Conservation (phyloP, 1,140 invertebrate species). For the Ostrea denselamellosa region DNA sequence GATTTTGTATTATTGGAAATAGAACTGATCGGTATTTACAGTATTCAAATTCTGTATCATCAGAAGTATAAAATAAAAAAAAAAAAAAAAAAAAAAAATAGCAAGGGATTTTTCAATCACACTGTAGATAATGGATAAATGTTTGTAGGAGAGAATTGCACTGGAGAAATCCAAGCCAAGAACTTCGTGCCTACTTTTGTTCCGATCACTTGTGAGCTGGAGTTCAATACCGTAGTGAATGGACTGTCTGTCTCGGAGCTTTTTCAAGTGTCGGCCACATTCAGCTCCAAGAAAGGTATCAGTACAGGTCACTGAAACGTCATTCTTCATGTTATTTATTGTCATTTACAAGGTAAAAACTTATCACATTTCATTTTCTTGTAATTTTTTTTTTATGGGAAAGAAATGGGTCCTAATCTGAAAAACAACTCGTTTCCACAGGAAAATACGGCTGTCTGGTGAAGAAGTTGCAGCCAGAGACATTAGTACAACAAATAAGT, state of each 20-base stretch:
- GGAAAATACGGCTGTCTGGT: conserved; percentile 71
- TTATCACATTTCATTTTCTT: background rate
- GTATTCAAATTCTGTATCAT: too few relatives aligned
- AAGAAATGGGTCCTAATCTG: background rate
- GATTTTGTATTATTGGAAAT: too few relatives aligned
- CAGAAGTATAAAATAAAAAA: too few relatives aligned
- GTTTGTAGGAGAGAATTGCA: conserved; percentile 67
- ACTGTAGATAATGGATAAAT: background rate
- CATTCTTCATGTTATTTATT: background rate
- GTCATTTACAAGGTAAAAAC: background rate
- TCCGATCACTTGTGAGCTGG: conserved; percentile 70
- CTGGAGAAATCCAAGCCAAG: conserved; percentile 51
- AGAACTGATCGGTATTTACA: too few relatives aligned
- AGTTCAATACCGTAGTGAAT: conserved; percentile 55
- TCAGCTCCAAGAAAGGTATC: conserved; percentile 70
- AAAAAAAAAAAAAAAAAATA: too few relatives aligned
- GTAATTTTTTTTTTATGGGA: background rate
- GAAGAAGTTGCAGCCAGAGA: background rate
- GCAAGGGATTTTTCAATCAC: too few relatives aligned
- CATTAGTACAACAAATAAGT: conserved; percentile 63
- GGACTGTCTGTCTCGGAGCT: conserved; percentile 65
- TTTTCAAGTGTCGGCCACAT: conserved; percentile 64
- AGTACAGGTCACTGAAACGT: conserved; percentile 19
- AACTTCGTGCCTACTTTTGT: conserved; percentile 57
- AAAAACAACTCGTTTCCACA: conserved; percentile 56